Evolutionary conservation across 2,888 invertebrate species (phyloP), one percentile per base, ranked within the genome.

Genomic region (Drosophila quinaria): DNA sequence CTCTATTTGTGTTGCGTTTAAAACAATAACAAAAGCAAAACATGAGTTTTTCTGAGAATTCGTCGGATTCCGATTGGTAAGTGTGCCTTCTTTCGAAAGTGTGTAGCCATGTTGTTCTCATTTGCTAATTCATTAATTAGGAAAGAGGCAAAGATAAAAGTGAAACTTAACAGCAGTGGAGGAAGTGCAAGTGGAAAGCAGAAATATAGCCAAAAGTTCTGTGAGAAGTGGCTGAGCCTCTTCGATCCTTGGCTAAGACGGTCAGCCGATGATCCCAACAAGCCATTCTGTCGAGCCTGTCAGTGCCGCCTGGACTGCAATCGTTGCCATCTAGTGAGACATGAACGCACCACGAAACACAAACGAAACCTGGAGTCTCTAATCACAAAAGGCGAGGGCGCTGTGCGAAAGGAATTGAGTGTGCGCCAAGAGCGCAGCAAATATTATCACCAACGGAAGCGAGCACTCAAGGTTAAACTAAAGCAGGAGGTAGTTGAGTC

Each of bases 11-110:
- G 33, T 35, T 35, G 35, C 35, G 35, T n/a, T n/a, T n/a, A 13
- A 58, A 54, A 70, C 31, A 58, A 58, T 59, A 9, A 61, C 54
- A 15, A 41, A 4, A 60, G 9, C 8, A 35, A 33, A 67, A 41
- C 42, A 91, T 92, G 91, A 90, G 90, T 76, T 90, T 90, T 69
- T 90, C 89, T 11, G 90, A 88, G 42, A 92, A 92, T 68, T 87
- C 91, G 0, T 90, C 89, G 1, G 91, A 92, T 70, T 87, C 88
- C 1, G 92, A 92, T 19, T 92, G 92, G 91, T 92, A 81, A 87
- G 81, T 3, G 1, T 1, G 9, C 13, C 8, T 6, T 22, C 4
- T 3, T 17, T n/a, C 17, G 8, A 9, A 44, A 4, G 51, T 44
- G 44, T 46, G 19, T 46, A 25, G 25, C 0, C 8, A 8, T 25